A percentile compares a stretch with the other conserved stretches of the same genome.
Evolutionary conservation across 2,797 vertebrate species (phyloP).

Genomic region (Sebastiscus albofasciatus): DNA sequence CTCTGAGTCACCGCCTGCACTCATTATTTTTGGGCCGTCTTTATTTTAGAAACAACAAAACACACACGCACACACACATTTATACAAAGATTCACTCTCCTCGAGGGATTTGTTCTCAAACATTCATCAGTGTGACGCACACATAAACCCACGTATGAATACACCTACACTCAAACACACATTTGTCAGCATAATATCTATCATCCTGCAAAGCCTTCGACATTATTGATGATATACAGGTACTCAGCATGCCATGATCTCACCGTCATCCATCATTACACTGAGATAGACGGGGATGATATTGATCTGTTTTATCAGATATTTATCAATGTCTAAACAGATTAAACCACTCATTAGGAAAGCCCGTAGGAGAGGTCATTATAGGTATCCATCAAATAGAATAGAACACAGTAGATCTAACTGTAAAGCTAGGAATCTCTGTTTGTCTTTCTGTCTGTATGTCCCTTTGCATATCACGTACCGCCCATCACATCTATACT

Average conservation of each 20-base stretch:
- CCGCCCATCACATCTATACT: too few relatives aligned
- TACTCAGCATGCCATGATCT: constrained; percentile 29
- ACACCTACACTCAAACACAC: constrained; percentile 45
- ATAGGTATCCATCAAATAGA: not conserved
- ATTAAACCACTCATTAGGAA: not conserved
- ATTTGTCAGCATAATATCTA: constrained; percentile 32
- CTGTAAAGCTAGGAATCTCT: too few relatives aligned
- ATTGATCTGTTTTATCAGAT: constrained; percentile 51
- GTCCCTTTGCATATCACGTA: too few relatives aligned
- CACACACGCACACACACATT: constrained; percentile 14
- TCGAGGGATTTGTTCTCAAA: constrained; percentile 73
- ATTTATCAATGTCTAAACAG: constrained; percentile 27
- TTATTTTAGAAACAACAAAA: constrained; percentile 72
- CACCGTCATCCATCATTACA: constrained; percentile 42
- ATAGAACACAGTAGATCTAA: not conserved
- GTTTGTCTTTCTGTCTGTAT: too few relatives aligned
- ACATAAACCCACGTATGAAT: constrained; percentile 61
- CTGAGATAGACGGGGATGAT: constrained; percentile 3
- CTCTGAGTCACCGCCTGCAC: constrained; percentile 72
- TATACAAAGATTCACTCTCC: constrained; percentile 59
- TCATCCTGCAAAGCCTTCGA: constrained; percentile 29
- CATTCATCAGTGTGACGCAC: constrained; percentile 70
- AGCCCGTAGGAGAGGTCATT: not conserved
- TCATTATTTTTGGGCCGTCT: constrained; percentile 70
- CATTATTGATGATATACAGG: constrained; percentile 42